A percentile compares a stretch with the other conserved stretches of the same genome.
Evolutionary conservation across 2,797 vertebrate genomes (phyloP).

Genomic region (Setipinna tenuifilis): DNA sequence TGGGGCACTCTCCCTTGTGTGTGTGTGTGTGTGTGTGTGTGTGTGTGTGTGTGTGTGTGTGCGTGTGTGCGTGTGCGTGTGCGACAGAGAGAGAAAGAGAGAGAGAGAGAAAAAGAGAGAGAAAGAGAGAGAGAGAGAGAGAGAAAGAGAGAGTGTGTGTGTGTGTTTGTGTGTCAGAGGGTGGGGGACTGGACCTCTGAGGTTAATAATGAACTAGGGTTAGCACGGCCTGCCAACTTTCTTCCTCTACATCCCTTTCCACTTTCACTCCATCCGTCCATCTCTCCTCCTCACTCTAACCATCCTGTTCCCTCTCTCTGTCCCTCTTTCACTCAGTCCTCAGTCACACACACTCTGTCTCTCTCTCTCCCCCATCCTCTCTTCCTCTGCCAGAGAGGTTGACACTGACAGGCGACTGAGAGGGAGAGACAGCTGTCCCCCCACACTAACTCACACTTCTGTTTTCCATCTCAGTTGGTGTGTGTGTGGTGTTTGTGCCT

Average conservation of each 20-base stretch:
- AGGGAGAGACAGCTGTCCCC: slow-evolving; percentile 32
- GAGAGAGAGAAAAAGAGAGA: neutral
- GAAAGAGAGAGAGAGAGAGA: neutral
- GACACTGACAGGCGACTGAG: slow-evolving; percentile 40
- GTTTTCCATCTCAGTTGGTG: neutral
- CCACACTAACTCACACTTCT: neutral
- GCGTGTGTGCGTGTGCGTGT: too few relatives aligned
- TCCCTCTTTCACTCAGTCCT: neutral
- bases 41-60: slow-evolving; percentile 1
- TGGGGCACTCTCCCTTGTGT: neutral
- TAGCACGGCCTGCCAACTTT: neutral
- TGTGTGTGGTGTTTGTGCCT: neutral
- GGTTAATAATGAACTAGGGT: slow-evolving; percentile 12
- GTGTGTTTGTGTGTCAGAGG: slow-evolving; percentile 1
- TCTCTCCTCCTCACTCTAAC: neutral
- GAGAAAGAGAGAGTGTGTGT: neutral
- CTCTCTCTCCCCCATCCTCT: neutral
- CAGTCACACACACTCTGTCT: too few relatives aligned
- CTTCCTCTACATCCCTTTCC: neutral
- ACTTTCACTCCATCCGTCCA: neutral
- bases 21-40: neutral
- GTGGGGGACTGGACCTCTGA: neutral
- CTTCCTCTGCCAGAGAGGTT: slow-evolving; percentile 36
- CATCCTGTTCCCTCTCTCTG: neutral
- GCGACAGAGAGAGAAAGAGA: neutral